These are phyloP conservation scores for Aldrovandia affinis DNA, from an alignment of 2,797 vertebrate species.

Conservation along the genomic window DNA sequence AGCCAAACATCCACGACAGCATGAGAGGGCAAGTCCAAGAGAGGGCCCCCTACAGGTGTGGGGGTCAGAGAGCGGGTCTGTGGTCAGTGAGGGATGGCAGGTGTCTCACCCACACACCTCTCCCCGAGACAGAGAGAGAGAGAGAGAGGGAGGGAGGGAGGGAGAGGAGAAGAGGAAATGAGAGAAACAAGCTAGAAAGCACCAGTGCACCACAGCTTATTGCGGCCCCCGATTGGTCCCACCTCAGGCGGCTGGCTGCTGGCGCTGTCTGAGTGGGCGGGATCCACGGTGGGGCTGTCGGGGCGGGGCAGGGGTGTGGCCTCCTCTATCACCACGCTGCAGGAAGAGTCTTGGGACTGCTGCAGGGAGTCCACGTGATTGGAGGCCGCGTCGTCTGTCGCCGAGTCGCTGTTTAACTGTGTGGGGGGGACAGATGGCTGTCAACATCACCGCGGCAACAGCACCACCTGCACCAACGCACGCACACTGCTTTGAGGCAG, in stretches of 20 bases:
- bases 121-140: slow-evolving; percentile 33
- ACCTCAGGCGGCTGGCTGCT: slow-evolving; percentile 99
- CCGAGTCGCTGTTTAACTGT: slow-evolving; percentile 89
- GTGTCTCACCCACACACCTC: slow-evolving; percentile 31
- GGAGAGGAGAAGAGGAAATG: slow-evolving; percentile 32
- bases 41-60: slow-evolving; percentile 19
- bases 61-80: neutral
- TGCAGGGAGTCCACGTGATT: slow-evolving; percentile 87
- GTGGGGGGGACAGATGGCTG: neutral
- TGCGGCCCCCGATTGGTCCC: slow-evolving; percentile 81
- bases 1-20: slow-evolving; percentile 26
- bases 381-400: slow-evolving; percentile 81
- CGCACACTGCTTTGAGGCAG: neutral
- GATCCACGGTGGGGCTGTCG: slow-evolving; percentile 88
- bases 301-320: slow-evolving; percentile 74
- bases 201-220: slow-evolving; percentile 87
- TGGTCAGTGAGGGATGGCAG: slow-evolving; percentile 16
- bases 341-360: slow-evolving; percentile 89
- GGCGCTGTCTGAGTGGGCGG: slow-evolving; percentile 89
- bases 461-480: no score
- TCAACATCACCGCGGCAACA: neutral
- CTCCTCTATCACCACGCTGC: slow-evolving; percentile 85
- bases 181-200: slow-evolving; percentile 64
- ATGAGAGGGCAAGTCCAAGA: slow-evolving; percentile 30
- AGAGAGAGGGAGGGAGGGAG: slow-evolving; percentile 48